Conservation (phyloP, 2,888 invertebrate species). For the Rhaphigaster nebulosa region DNA sequence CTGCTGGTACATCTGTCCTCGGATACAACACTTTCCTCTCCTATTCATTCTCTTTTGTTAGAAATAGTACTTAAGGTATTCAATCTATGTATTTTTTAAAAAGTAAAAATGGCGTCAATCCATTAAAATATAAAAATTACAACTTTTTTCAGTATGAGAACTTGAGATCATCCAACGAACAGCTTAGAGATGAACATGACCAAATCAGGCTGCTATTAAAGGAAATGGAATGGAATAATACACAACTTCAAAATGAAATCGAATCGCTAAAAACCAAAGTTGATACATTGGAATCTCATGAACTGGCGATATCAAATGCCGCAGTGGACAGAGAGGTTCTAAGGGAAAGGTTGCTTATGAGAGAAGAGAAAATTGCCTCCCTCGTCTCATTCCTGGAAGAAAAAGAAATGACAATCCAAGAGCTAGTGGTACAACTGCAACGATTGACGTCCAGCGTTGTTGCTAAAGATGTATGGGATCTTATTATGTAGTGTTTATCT, state of each 20-base stretch:
- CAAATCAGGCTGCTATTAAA: background rate
- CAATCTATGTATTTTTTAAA: background rate
- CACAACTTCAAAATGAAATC: conserved; percentile 41
- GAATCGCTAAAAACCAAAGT: background rate
- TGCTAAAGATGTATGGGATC: conserved; percentile 46
- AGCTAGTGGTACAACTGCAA: background rate
- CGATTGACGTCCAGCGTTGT: conserved; percentile 20
- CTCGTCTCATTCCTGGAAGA: conserved; percentile 40
- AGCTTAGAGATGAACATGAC: conserved; percentile 28
- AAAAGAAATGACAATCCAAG: conserved; percentile 35
- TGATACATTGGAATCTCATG: background rate
- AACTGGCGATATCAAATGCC: background rate
- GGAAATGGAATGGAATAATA: conserved; percentile 27
- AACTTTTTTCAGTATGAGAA: conserved; percentile 41
- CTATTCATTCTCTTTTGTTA: background rate
- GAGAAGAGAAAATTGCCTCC: conserved; percentile 40
- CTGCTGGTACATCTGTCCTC: too few relatives aligned
- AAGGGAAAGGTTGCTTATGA: conserved; percentile 36
- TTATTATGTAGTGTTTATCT: background rate
- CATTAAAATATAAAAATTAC: background rate
- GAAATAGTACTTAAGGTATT: background rate
- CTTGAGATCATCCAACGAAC: background rate
- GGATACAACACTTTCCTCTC: too few relatives aligned
- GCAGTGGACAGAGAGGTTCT: conserved; percentile 45
- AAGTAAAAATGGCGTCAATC: background rate